phyloP scores from a whole-genome alignment of 2,113 vertebrate species.

The Grammomys surdaster region DNA sequence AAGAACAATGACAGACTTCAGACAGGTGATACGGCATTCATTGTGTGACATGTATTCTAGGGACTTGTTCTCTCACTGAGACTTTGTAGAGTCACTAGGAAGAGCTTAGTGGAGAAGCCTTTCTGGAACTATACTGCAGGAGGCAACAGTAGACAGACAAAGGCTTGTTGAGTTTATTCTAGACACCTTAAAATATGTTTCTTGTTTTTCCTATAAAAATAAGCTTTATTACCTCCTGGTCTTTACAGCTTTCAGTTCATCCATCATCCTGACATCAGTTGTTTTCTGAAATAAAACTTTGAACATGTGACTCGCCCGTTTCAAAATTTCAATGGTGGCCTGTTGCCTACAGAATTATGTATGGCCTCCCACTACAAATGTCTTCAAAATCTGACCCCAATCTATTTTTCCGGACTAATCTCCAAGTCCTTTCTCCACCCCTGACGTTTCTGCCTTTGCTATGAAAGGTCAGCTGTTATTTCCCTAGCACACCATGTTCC shows the following conservation, averaged over 20 bases:
- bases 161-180: conserved; percentile 5
- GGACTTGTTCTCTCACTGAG: neutral
- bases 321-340: conserved; percentile 52
- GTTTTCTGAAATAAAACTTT: conserved; percentile 43
- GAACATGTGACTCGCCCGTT: conserved; percentile 31
- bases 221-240: conserved; percentile 5
- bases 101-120: neutral
- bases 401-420: conserved; percentile 72
- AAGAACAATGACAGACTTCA: neutral
- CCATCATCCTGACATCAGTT: conserved; percentile 54
- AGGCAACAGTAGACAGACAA: neutral
- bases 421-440: conserved; percentile 51
- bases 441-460: conserved; percentile 36
- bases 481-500: conserved; percentile 29
- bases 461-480: conserved; percentile 68
- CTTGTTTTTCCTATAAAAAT: conserved; percentile 48
- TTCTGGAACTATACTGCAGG: neutral
- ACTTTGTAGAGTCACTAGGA: neutral
- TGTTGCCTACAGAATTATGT: conserved; percentile 61
- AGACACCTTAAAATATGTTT: neutral
- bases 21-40: neutral
- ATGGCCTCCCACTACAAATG: conserved; percentile 52
- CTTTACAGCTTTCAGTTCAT: neutral
- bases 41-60: neutral
- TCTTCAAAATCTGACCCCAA: conserved; percentile 67